phyloP scores from a whole-genome alignment of 2,888 invertebrate genomes.

The Phytoseiulus persimilis region DNA sequence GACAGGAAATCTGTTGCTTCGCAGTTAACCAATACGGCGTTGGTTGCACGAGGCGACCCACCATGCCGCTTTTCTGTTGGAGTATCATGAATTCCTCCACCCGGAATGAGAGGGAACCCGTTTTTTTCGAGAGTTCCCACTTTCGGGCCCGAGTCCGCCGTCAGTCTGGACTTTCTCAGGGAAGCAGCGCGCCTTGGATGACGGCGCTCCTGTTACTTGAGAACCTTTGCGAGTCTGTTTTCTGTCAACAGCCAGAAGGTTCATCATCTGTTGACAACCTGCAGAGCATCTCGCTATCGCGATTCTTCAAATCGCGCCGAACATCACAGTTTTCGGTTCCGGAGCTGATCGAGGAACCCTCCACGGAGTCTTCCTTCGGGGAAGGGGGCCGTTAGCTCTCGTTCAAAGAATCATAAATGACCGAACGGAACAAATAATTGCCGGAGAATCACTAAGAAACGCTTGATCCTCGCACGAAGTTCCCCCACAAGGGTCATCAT shows the following conservation, averaged over 20 bases:
- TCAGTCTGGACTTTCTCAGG: background rate
- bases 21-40: too few species aligned
- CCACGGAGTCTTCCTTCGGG: background rate
- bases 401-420: background rate
- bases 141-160: background rate
- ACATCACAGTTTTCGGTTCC: too few species aligned
- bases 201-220: background rate
- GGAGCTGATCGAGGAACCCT: background rate
- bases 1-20: too few species aligned
- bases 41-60: too few species aligned
- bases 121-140: background rate
- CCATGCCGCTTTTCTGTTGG: too few species aligned
- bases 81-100: too few species aligned
- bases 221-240: background rate
- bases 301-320: too few species aligned
- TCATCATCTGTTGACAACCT: too few species aligned
- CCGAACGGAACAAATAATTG: background rate
- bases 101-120: too few species aligned
- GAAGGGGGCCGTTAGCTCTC: background rate
- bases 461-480: background rate
- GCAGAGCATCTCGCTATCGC: too few species aligned
- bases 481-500: background rate
- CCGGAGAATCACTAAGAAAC: background rate
- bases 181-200: background rate
- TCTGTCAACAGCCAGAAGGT: background rate